These are phyloP conservation scores for Epistrophe eligans DNA, from an alignment of 2,888 invertebrate species.

Conservation along the genomic window DNA sequence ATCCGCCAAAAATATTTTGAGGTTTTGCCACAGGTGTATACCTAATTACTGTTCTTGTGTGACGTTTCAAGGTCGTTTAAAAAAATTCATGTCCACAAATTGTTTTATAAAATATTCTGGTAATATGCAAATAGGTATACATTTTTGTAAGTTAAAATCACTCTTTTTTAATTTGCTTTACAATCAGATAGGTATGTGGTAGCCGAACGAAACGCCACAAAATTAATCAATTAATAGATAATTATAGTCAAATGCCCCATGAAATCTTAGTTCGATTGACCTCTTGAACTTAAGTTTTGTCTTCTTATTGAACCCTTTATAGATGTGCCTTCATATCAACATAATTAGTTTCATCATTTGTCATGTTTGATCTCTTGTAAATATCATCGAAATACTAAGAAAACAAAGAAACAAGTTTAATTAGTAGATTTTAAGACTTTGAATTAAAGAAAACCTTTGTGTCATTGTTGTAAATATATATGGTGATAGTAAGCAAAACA, in stretches of 20 bases:
- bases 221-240: constrained; percentile 28
- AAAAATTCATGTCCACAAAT: not conserved
- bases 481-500: not conserved
- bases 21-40: constrained; percentile 15
- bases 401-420: constrained; percentile 42
- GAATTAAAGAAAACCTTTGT: constrained; percentile 12
- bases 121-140: not conserved
- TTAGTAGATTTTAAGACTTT: not conserved
- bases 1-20: not conserved
- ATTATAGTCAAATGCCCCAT: constrained; percentile 17
- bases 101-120: not conserved
- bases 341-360: constrained; percentile 25
- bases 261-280: not conserved
- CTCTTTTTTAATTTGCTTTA: not conserved
- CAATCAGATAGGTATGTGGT: not conserved
- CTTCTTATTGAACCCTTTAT: constrained; percentile 11
- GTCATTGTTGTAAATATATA: not conserved
- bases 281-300: constrained; percentile 1
- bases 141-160: not conserved
- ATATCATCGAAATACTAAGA: not conserved
- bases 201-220: not conserved
- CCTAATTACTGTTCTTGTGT: constrained; percentile 2
- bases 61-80: constrained; percentile 12
- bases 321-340: not conserved
- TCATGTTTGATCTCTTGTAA: not conserved